Evolutionary conservation across 2,797 vertebrate species (phyloP).

Genomic region (Sebastolobus alascanus): DNA sequence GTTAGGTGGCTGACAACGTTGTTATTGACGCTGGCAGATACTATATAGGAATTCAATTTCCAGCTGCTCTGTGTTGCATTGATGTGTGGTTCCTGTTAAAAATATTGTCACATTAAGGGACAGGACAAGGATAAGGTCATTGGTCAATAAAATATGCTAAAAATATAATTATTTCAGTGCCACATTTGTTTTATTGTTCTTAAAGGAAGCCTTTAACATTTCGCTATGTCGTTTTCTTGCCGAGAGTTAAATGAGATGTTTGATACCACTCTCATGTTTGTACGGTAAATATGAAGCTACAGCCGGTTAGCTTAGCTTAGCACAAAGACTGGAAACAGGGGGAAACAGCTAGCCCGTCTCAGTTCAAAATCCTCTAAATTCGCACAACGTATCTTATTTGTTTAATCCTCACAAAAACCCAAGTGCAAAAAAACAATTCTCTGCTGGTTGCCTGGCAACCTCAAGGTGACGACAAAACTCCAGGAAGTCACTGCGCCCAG

Average conservation of each 20-base stretch:
- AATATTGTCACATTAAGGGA: neutral
- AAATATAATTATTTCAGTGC: neutral
- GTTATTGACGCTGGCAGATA: conserved; percentile 90
- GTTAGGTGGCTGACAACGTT: conserved; percentile 80
- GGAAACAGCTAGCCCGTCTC: too few relatives aligned
- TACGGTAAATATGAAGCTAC: neutral
- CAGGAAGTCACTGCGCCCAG: neutral
- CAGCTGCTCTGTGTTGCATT: conserved; percentile 28
- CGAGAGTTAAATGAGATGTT: neutral
- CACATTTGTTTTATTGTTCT: neutral
- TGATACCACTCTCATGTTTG: neutral
- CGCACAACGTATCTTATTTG: neutral
- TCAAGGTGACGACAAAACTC: neutral
- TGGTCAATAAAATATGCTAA: neutral
- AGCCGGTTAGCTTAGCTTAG: neutral
- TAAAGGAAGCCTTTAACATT: neutral
- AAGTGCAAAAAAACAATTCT: too few relatives aligned
- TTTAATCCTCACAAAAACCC: neutral
- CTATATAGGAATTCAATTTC: conserved; percentile 86
- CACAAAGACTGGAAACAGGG: too few relatives aligned
- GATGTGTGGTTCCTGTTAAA: conserved; percentile 77
- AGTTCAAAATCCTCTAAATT: too few relatives aligned
- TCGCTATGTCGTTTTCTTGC: neutral
- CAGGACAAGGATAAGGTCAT: neutral
- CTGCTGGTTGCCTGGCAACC: neutral